Base-by-base conservation (phyloP, 2,113 vertebrate species). In the Sceloporus tristichus region DNA sequence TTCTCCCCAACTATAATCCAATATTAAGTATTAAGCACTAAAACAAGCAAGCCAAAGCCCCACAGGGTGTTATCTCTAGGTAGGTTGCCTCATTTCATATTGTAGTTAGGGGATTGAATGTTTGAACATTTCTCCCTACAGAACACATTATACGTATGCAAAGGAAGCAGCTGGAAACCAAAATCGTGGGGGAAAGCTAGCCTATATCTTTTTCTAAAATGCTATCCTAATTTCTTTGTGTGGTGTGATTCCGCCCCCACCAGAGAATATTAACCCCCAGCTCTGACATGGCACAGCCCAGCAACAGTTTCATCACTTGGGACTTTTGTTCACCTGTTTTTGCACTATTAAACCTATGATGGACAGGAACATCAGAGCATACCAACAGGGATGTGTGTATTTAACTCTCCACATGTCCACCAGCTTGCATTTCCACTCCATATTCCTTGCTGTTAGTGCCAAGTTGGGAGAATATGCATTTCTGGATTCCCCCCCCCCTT, bases 361-460 rank as follows among this genome's bases (percentile, higher is more conserved):
- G n/a, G 80, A 84, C 62, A 88, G 62, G 21, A 68, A 68, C 62
- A 88, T 76, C 59, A 5, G 23, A 82, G 27, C 80, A 82, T 54
- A 70, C 40, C 29, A 23, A 82, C 29, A 83, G 40, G 9, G 53
- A 27, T 21, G 29, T 11, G 38, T 66, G 5, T 18, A 14, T 62
- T 62, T 62, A 62, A 42, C 34, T n/a, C 70, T 48, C 27, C 29
- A 13, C 1, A 14, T 27, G 38, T 13, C 16, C 29, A n/a, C 7
- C 1, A 9, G 70, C 75, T 48, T 82, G 56, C 59, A 83, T 88
- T 82, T 66, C 80, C 70, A 82, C 68, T 53, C 81, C 80, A 56
- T 83, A 75, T 83, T 40, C 34, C 34, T 70, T 54, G 48, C 19
- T 68, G 16, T 77, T 66, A 66, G 42, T 34, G n/a, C 16, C 8